Evolutionary conservation across 2,888 invertebrate genomes (phyloP).

Genomic region (Alentia gelatinosa): DNA sequence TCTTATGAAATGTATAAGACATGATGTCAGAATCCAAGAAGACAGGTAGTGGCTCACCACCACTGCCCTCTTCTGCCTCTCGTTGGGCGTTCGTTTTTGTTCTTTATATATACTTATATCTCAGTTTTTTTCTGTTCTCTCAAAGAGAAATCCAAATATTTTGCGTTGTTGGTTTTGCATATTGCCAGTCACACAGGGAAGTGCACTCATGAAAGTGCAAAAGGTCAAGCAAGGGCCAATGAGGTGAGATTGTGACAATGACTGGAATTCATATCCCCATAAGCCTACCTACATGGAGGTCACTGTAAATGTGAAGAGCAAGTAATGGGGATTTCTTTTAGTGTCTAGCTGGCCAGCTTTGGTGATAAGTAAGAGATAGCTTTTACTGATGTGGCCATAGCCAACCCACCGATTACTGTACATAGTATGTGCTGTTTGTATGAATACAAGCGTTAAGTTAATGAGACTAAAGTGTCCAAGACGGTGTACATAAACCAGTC

Average conservation of each 20-base stretch:
- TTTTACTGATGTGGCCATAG: background rate
- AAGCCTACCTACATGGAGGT: background rate
- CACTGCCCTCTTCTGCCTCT: background rate
- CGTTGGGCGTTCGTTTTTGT: background rate
- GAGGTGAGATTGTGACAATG: background rate
- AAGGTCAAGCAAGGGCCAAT: too few relatives aligned
- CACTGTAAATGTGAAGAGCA: background rate
- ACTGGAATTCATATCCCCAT: background rate
- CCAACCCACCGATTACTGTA: background rate
- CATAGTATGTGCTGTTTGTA: conserved; percentile 32
- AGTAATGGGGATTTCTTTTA: background rate
- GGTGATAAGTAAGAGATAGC: background rate
- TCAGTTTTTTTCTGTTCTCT: background rate
- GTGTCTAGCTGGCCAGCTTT: background rate
- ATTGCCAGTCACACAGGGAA: background rate
- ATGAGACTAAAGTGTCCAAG: background rate
- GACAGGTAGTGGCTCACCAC: background rate
- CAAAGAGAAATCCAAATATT: background rate
- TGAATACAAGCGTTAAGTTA: conserved; percentile 15
- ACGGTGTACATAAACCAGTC: conserved; percentile 30
- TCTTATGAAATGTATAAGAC: background rate
- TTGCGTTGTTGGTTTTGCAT: background rate
- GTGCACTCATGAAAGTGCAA: too few relatives aligned
- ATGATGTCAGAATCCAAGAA: background rate
- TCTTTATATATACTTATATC: background rate